Percentiles rank a stretch among this genome's conserved stretches.
Conservation (phyloP, 2,797 vertebrate species). For the Notoglanidium macrostoma region DNA sequence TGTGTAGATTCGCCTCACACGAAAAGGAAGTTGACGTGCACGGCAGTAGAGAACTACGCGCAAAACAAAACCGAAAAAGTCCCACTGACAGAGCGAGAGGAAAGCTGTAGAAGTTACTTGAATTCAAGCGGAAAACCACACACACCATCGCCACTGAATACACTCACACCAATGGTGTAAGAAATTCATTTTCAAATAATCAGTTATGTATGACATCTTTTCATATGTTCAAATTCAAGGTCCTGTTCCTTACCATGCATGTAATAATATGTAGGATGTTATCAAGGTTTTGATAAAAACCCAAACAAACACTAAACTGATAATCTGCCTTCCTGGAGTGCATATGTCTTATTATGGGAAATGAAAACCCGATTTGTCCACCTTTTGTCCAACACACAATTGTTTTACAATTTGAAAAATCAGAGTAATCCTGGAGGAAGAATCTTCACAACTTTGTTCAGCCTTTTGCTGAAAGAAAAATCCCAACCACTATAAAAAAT, state of each 20-base stretch:
- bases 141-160: not conserved
- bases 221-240: not conserved
- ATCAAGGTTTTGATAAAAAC: not conserved
- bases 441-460: not conserved
- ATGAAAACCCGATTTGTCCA: not conserved
- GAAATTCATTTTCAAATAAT: not conserved
- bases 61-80: conserved; percentile 31
- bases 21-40: conserved; percentile 68
- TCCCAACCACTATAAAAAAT: not conserved
- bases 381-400: not conserved
- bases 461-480: not conserved
- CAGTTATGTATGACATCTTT: not conserved
- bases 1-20: not conserved
- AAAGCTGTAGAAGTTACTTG: conserved; percentile 11
- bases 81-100: not conserved
- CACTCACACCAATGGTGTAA: not conserved
- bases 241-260: not conserved
- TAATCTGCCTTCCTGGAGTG: not conserved
- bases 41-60: not conserved
- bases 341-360: not conserved
- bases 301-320: not conserved
- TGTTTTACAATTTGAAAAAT: not conserved
- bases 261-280: not conserved
- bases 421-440: too few relatives aligned
- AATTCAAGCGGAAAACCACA: conserved; percentile 17